Percentiles rank a stretch among this genome's conserved stretches.
Conservation (phyloP, 2,113 vertebrate species). For the Propithecus coquereli region DNA sequence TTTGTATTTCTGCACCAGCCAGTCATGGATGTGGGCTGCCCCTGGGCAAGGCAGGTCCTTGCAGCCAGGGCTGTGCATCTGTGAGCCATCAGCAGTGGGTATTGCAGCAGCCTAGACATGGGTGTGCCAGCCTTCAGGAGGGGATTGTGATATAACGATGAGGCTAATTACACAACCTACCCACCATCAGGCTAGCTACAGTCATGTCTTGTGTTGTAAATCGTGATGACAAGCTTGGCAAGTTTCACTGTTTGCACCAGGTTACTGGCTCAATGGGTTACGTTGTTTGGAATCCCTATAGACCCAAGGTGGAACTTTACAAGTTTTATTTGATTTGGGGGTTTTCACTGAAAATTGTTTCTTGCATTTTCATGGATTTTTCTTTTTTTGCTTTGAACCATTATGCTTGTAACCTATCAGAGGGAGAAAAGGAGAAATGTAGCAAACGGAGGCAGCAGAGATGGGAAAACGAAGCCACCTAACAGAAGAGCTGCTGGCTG, state of each 20-base stretch:
- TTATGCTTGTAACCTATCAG: background rate
- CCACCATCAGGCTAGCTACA: background rate
- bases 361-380: background rate
- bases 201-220: background rate
- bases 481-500: background rate
- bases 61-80: background rate
- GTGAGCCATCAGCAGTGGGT: background rate
- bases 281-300: background rate
- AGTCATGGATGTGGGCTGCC: fast-evolving
- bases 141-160: background rate
- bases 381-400: background rate
- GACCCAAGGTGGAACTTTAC: background rate
- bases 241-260: background rate
- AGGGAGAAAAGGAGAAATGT: background rate
- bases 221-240: background rate
- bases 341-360: background rate
- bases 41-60: background rate
- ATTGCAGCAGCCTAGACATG: background rate
- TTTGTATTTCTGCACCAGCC: background rate
- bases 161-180: background rate
- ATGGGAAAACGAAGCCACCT: background rate
- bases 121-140: background rate
- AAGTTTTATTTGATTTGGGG: background rate
- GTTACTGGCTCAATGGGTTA: background rate
- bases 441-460: background rate